phyloP scores from a whole-genome alignment of 2,797 vertebrate species.

The Enteromius fasciolatus region DNA sequence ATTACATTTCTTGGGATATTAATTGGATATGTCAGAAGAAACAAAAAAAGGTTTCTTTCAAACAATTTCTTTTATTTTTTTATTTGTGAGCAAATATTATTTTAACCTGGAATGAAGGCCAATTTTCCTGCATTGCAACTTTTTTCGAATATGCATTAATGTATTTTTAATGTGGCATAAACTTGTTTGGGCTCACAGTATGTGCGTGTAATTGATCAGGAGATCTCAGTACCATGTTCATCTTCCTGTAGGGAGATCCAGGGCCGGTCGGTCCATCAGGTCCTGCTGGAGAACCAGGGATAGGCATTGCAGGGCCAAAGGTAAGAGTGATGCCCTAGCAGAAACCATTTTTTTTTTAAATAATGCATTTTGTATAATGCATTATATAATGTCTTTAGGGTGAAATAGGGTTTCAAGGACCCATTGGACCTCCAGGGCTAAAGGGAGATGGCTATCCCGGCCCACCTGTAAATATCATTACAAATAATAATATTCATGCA shows the following conservation, averaged over 20 bases:
- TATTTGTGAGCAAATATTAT: no score
- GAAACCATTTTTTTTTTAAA: neutral
- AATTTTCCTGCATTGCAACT: neutral
- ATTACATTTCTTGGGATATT: no score
- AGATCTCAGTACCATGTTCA: slow-evolving; percentile 11
- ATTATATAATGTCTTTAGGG: slow-evolving; percentile 67
- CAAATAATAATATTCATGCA: neutral
- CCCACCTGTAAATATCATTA: slow-evolving; percentile 71
- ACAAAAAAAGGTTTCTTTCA: no score
- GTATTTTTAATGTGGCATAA: neutral
- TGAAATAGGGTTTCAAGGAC: slow-evolving; percentile 74
- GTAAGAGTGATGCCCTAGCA: slow-evolving; percentile 62
- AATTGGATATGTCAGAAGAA: no score
- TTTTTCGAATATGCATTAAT: neutral
- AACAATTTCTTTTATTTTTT: no score
- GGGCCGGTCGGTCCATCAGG: slow-evolving; percentile 78
- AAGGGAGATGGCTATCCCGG: slow-evolving; percentile 83
- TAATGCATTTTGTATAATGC: neutral
- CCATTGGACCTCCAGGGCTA: slow-evolving; percentile 73
- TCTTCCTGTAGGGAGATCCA: slow-evolving; percentile 78
- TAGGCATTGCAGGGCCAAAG: slow-evolving; percentile 79
- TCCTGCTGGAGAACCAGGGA: slow-evolving; percentile 77
- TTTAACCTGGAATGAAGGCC: neutral
- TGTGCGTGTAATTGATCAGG: neutral
- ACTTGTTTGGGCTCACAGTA: neutral